A percentile compares a stretch with the other conserved stretches of the same genome.
Conservation (phyloP, 1,140 invertebrate species). For the Meteorus sp. region DNA sequence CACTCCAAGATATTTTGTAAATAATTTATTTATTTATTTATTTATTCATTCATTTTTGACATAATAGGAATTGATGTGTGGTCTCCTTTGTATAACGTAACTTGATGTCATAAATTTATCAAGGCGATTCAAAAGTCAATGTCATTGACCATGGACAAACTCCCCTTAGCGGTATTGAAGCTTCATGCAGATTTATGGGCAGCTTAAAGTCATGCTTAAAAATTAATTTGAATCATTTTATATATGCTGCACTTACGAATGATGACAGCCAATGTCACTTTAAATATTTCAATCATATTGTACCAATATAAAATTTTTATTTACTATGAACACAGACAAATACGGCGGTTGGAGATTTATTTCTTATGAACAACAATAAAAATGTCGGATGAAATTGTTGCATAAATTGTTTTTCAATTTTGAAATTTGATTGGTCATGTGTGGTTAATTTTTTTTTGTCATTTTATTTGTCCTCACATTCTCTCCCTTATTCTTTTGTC, state of each 20-base stretch:
- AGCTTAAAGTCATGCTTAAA: neutral
- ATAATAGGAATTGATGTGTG: neutral
- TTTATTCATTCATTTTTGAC: too few relatives aligned
- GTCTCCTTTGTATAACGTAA: neutral
- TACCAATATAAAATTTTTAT: too few relatives aligned
- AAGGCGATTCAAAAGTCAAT: slow-evolving; percentile 5
- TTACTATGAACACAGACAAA: too few relatives aligned
- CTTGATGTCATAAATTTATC: neutral
- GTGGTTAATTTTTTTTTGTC: too few relatives aligned
- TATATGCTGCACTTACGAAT: neutral
- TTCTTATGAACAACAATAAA: too few relatives aligned
- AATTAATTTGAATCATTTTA: neutral
- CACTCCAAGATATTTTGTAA: too few relatives aligned
- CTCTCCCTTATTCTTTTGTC: neutral
- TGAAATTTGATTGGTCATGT: too few relatives aligned
- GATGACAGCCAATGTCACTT: neutral
- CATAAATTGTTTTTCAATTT: too few relatives aligned
- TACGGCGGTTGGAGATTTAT: too few relatives aligned
- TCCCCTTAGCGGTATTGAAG: neutral
- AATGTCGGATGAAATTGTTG: too few relatives aligned
- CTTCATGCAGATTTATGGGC: slow-evolving; percentile 1
- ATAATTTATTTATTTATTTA: too few relatives aligned
- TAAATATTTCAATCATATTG: neutral
- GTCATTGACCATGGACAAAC: neutral
- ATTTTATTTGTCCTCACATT: neutral